A percentile compares a stretch with the other conserved stretches of the same genome.
Conservation (phyloP, 2,888 invertebrate genomes). For the Argyresthia goedartella region DNA sequence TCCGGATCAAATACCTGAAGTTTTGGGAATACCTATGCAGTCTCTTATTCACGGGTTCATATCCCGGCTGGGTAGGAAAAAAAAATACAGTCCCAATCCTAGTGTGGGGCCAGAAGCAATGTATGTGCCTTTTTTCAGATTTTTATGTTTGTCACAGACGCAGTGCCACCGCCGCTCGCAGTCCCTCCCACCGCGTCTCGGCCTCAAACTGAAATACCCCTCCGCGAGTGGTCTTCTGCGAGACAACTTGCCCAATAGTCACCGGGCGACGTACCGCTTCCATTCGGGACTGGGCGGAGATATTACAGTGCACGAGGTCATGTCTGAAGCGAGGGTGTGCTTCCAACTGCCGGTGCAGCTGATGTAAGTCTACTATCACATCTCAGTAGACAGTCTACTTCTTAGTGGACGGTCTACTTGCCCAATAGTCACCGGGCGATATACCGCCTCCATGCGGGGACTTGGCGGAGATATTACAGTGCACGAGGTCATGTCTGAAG, state of each 20-base stretch:
- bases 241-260: conserved; percentile 81
- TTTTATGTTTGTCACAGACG: too few species aligned
- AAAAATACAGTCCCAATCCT: too few species aligned
- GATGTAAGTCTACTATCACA: conserved; percentile 73
- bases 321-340: conserved; percentile 91
- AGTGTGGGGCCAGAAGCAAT: too few species aligned
- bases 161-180: conserved; percentile 78
- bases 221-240: conserved; percentile 80
- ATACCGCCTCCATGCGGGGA: conserved; percentile 91
- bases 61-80: too few species aligned
- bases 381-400: too few species aligned
- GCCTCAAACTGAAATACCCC: conserved; percentile 85
- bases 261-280: conserved; percentile 83
- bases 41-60: too few species aligned
- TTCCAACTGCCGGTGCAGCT: conserved; percentile 89
- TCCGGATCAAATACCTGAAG: too few species aligned
- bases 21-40: too few species aligned
- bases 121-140: too few species aligned
- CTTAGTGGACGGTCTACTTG: conserved; percentile 72
- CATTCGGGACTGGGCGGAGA: conserved; percentile 93
- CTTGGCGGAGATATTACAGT: conserved; percentile 93
- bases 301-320: conserved; percentile 92
- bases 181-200: conserved; percentile 86
- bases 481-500: conserved; percentile 93
- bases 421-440: conserved; percentile 81